Evolutionary conservation across 2,888 invertebrate genomes (phyloP), one percentile per base, ranked within the genome.

Genomic region (Noctua comes): DNA sequence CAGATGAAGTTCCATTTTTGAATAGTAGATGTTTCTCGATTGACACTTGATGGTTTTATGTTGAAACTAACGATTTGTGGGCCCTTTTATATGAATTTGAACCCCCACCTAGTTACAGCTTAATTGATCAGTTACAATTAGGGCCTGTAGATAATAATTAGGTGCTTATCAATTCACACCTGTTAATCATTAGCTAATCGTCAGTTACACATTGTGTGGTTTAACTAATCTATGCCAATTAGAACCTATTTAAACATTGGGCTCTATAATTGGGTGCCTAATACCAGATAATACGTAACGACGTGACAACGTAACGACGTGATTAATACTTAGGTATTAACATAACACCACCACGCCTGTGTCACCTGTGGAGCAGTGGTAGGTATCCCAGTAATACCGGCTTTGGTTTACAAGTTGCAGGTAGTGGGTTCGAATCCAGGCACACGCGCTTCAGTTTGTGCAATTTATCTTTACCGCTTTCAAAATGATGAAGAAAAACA

Each of bases 1-100:
- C n/a, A 94, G 86, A 86, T 95, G 95, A 1, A 94, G 86, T 70
- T 94, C 94, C 95, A 95, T 95, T 81, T 79, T 90, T 13, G 40
- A 71, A 65, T 36, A 66, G 68, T 80, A 48, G 68, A 70, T 79
- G 68, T 75, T 64, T 40, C 75, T 36, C 66, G 13, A 57, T 48
- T 40, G 51, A 59, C 48, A 64, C n/a, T 24, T 70, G n/a, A 4
- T n/a, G 21, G 64, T 62, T 65, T 43, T 76, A 80, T 88, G 85
- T 27, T 59, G n/a, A 40, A 73, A 74, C 79, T 57, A 75, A 27
- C 43, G n/a, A 68, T 31, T 18, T 27, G 46, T 21, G 6, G 31
- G 13, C 16, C 65, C 65, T 80, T 86, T 69, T 88, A 86, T 77
- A 86, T 16, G 16, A 36, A 21, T 72, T 71, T 54, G 2, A 18